A percentile compares a stretch with the other conserved stretches of the same genome.
Evolutionary conservation across 2,113 vertebrate species (phyloP).

Genomic region (Pavo muticus): DNA sequence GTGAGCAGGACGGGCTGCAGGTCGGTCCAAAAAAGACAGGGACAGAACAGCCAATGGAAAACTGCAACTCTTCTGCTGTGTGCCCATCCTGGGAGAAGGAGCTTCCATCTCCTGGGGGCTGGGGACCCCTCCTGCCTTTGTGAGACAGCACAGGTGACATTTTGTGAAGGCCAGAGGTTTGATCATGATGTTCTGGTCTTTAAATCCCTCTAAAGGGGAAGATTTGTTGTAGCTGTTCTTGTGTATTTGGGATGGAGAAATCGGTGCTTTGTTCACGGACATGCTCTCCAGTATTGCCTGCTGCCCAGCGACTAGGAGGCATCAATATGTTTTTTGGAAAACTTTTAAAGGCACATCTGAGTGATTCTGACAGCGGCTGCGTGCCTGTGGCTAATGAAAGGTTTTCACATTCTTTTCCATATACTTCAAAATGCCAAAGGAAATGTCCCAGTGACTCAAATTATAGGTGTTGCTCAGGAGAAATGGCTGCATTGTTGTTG

Average conservation of each 20-base stretch:
- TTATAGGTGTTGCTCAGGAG: constrained; percentile 60
- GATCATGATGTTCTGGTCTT: neutral
- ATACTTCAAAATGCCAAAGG: constrained; percentile 58
- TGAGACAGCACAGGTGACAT: neutral
- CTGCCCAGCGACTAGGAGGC: neutral
- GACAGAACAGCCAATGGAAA: neutral
- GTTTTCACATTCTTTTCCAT: constrained; percentile 58
- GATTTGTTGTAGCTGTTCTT: neutral
- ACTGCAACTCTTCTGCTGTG: neutral
- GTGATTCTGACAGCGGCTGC: neutral
- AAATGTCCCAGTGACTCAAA: constrained; percentile 67
- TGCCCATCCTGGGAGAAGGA: constrained; percentile 2
- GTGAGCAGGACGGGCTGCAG: neutral
- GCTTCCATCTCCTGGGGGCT: neutral
- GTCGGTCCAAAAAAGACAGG: neutral
- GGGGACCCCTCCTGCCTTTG: neutral
- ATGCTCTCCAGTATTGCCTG: neutral
- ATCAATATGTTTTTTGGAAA: neutral
- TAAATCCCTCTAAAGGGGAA: constrained; percentile 16
- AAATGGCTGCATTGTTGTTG: constrained; percentile 30
- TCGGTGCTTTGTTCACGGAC: neutral
- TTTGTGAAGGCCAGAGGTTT: neutral
- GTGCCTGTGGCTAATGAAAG: constrained; percentile 56
- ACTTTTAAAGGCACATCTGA: neutral
- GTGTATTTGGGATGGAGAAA: neutral